Conservation (phyloP, 2,888 invertebrate genomes). For the Mesoligia furuncula region DNA sequence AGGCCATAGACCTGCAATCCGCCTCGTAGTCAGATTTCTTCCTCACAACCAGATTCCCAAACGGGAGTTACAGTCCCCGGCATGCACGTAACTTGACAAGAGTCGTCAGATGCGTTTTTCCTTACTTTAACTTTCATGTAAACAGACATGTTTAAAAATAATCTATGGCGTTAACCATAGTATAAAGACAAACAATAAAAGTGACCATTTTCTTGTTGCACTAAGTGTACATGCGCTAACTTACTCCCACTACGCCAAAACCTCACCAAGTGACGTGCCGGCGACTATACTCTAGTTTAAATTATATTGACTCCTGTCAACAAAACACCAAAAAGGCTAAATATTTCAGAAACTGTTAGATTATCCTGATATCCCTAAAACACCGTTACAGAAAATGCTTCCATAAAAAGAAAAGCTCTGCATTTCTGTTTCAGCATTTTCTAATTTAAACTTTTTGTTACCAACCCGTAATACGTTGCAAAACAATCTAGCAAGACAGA, state of each 20-base stretch:
- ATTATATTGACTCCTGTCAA: not conserved
- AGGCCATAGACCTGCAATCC: no score
- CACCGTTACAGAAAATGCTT: not conserved
- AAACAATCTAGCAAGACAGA: constrained; percentile 35
- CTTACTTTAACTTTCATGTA: no score
- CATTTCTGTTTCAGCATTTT: not conserved
- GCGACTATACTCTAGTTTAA: not conserved
- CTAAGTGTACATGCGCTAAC: no score
- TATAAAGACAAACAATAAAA: no score
- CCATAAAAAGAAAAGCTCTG: not conserved
- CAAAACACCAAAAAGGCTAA: not conserved
- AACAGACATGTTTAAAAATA: no score
- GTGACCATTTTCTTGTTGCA: no score
- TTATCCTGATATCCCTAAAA: not conserved
- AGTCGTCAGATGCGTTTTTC: no score
- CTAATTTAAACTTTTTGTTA: constrained; percentile 11
- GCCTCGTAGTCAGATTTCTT: not conserved
- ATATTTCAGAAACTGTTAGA: not conserved
- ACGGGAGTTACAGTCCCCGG: no score
- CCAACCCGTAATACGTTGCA: constrained; percentile 23
- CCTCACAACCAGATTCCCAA: not conserved
- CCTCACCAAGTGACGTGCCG: no score
- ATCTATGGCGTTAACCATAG: no score
- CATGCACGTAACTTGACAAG: no score
- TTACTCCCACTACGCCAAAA: no score